Conservation (phyloP, 1,140 invertebrate genomes). For the Drosophila arizonae region DNA sequence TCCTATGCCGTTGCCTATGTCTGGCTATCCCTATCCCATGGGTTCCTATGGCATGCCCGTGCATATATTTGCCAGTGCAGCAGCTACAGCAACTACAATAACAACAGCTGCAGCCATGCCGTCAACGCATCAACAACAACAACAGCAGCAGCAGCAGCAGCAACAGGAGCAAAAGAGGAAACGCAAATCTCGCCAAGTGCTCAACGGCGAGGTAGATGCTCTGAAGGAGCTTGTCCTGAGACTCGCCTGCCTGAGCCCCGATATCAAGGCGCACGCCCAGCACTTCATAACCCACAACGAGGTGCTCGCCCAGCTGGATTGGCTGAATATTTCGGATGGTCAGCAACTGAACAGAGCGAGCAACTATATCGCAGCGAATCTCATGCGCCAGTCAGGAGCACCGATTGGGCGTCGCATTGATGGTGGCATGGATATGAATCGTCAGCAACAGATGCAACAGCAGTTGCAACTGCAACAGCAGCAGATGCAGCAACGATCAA, state of each 20-base stretch:
- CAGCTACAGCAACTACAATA: background rate
- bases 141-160: constrained; percentile 4
- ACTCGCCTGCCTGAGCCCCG: constrained; percentile 47
- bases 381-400: background rate
- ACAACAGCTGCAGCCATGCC: background rate
- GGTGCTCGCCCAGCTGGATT: constrained; percentile 58
- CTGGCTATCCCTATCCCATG: background rate
- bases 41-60: background rate
- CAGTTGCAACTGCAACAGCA: background rate
- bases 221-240: constrained; percentile 53
- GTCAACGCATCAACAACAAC: constrained; percentile 1
- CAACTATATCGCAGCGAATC: background rate
- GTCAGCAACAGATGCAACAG: background rate
- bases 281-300: constrained; percentile 49
- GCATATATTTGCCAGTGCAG: background rate
- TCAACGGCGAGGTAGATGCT: constrained; percentile 50
- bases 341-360: background rate
- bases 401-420: constrained; percentile 27
- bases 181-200: constrained; percentile 32
- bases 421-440: constrained; percentile 36
- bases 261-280: constrained; percentile 44
- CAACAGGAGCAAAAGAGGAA: constrained; percentile 22
- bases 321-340: background rate
- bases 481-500: background rate
- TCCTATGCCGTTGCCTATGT: background rate